Evolutionary conservation across 2,797 vertebrate species (phyloP).

Genomic region (Enteromius radiatus): DNA sequence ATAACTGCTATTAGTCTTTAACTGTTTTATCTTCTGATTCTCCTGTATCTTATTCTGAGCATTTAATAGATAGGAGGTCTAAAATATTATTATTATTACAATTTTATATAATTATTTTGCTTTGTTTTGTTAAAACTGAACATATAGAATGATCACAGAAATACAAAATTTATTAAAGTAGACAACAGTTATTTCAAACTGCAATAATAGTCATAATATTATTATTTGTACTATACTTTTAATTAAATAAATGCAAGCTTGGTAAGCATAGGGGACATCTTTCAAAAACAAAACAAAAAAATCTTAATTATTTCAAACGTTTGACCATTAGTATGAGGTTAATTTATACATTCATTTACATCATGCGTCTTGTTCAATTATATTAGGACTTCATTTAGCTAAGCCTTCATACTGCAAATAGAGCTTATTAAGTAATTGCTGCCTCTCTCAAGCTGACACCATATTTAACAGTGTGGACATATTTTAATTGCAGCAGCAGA

Average conservation of each 20-base stretch:
- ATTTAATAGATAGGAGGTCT: not conserved
- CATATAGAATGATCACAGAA: too few species aligned
- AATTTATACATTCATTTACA: not conserved
- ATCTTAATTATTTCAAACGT: not conserved
- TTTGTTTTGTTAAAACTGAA: not conserved
- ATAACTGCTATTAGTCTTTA: conserved; percentile 17
- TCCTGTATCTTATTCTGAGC: not conserved
- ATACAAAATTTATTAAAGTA: not conserved
- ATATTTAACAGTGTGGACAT: not conserved
- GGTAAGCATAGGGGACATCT: not conserved
- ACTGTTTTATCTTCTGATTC: not conserved
- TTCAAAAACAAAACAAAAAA: not conserved
- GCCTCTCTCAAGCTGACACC: conserved; percentile 16
- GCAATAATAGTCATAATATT: not conserved
- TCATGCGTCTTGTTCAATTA: not conserved
- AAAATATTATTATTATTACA: not conserved
- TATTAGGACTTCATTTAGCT: not conserved
- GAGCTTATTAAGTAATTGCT: conserved; percentile 43
- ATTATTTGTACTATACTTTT: not conserved
- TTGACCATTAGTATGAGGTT: not conserved
- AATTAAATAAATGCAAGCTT: not conserved
- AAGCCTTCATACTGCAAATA: not conserved
- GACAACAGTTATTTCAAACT: not conserved
- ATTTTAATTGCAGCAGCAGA: conserved; percentile 23
- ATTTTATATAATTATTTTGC: not conserved